Base-by-base conservation (phyloP, 2,797 vertebrate genomes). In the Phoxinus dragarum region DNA sequence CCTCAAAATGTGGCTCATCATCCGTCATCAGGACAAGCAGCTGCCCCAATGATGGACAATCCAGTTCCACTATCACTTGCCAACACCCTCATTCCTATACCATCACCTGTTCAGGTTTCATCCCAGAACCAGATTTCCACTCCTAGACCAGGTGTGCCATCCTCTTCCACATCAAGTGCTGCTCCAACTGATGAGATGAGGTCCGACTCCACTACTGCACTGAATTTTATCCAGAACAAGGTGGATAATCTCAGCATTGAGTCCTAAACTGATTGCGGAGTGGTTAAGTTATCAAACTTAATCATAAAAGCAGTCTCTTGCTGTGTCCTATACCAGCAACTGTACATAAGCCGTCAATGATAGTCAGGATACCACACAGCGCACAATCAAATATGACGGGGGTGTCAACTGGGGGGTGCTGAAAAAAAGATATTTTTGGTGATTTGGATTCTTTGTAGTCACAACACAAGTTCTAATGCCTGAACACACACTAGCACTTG, bases 1-100 rank as follows among this genome's bases (percentile, higher is more conserved):
- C 83, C 93, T 2, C 85, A 88, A n/a, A 87, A 71, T 19, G 81
- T 68, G 4, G 31, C 72, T 36, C 27, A 86, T 10, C 89, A 86
- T 10, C 89, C 87, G 0, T 80, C 92, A 4, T 44, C 90, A 61
- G 2, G 86, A 79, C 47, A 86, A 61, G 1, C 8, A 44, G 14
- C 71, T 81, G 38, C 87, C 84, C 12, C 86, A 85, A 27, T 52
- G 66, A 21, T 59, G 86, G 89, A 90, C 59, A 74, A 88, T 81
- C 89, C 90, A 81, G n/a, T 31, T 85, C 27, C 31, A 81, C 84
- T 73, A 49, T 59, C 82, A 78, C 61, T 75, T 76, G 31, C 64
- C 66, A 79, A 5, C 66, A 88, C 88, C 5, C 88, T 90, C 27
- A 91, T 2, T 84, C 88, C 78, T 40, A 81, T 67, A 34, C 42